phyloP scores from a whole-genome alignment of 1,140 invertebrate genomes.

The Anastatus disparis region DNA sequence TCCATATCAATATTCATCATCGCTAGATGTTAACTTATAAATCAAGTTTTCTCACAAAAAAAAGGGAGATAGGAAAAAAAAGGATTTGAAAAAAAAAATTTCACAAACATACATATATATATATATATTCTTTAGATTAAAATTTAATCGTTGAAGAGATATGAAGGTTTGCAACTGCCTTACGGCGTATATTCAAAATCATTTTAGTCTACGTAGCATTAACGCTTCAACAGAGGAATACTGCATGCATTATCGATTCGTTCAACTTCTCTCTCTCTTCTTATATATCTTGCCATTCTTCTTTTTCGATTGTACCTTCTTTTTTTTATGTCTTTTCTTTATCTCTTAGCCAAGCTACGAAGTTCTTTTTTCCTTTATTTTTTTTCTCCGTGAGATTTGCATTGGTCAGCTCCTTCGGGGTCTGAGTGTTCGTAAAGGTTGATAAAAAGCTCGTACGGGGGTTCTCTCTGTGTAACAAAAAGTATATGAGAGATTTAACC shows the following conservation, averaged over 20 bases:
- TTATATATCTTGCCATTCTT: neutral
- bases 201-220: slow-evolving; percentile 18
- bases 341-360: too few relatives aligned
- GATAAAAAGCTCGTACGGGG: too few relatives aligned
- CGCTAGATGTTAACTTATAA: too few relatives aligned
- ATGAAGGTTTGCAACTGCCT: neutral
- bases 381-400: slow-evolving; percentile 7
- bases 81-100: neutral
- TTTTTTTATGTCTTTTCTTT: too few relatives aligned
- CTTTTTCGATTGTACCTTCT: slow-evolving; percentile 11
- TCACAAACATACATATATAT: neutral
- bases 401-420: slow-evolving; percentile 11
- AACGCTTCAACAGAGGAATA: slow-evolving; percentile 25
- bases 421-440: neutral
- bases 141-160: too few relatives aligned
- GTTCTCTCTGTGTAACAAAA: too few relatives aligned
- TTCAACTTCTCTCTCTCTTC: slow-evolving; percentile 2
- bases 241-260: slow-evolving; percentile 13
- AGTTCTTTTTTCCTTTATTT: neutral
- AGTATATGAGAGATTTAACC: too few relatives aligned
- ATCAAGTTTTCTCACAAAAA: too few relatives aligned
- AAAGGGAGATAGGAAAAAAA: too few relatives aligned
- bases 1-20: too few relatives aligned
- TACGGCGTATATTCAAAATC: slow-evolving; percentile 10
- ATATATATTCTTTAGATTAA: slow-evolving; percentile 6